Percentiles rank a stretch among this genome's conserved stretches.
phyloP scores from a whole-genome alignment of 2,888 invertebrate species.

The Herminia tarsipennalis region DNA sequence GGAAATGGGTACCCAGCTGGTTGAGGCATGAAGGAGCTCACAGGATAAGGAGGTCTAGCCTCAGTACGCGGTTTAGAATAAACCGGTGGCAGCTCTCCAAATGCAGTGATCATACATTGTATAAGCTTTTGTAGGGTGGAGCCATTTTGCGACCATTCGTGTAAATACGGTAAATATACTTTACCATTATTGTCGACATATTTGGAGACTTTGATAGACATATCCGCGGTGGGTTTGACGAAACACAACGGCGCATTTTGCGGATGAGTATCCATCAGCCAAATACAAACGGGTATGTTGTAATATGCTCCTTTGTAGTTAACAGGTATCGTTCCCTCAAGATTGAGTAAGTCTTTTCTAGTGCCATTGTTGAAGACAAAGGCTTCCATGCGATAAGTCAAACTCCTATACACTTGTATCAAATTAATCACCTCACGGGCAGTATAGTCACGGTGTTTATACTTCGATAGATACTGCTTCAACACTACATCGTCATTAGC shows the following conservation, averaged over 20 bases:
- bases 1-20: conserved; percentile 77
- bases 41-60: conserved; percentile 86
- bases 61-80: conserved; percentile 90
- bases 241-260: conserved; percentile 97
- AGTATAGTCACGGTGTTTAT: conserved; percentile 78
- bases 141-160: conserved; percentile 94
- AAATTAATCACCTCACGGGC: conserved; percentile 76
- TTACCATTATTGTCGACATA: conserved; percentile 98
- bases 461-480: conserved; percentile 74
- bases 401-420: conserved; percentile 76
- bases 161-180: conserved; percentile 97
- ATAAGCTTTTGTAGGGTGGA: conserved; percentile 96
- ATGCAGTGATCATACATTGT: conserved; percentile 95
- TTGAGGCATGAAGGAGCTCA: conserved; percentile 75
- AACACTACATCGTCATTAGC: conserved; percentile 75
- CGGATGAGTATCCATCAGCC: conserved; percentile 99
- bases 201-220: conserved; percentile 97
- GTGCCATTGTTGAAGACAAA: conserved; percentile 95
- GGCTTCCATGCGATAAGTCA: conserved; percentile 77
- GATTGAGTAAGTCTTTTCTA: conserved; percentile 91
- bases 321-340: conserved; percentile 97
- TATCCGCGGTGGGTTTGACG: conserved; percentile 97
- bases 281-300: conserved; percentile 98
- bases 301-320: conserved; percentile 95
- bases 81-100: conserved; percentile 98